Conservation (phyloP, 2,888 invertebrate genomes). For the Andrena camellia region DNA sequence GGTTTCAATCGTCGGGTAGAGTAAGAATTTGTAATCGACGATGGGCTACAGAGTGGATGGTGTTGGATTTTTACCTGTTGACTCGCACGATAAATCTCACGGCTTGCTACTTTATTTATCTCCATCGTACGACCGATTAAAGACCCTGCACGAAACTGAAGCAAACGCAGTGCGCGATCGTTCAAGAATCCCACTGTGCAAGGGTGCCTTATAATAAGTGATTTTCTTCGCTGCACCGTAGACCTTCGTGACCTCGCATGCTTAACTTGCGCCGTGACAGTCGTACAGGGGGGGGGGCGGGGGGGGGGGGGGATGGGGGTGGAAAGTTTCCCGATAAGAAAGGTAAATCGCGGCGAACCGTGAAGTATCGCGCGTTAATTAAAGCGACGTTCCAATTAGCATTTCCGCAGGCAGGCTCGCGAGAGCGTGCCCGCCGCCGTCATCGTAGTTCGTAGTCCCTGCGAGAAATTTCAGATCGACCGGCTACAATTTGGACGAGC, state of each 20-base stretch:
- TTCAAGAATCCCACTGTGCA: background rate
- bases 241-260: background rate
- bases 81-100: background rate
- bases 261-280: background rate
- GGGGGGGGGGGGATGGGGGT: too few species aligned
- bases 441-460: too few species aligned
- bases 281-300: too few species aligned
- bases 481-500: conserved; percentile 69
- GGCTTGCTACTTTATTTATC: too few species aligned
- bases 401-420: conserved; percentile 46
- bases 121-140: background rate
- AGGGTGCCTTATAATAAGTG: conserved; percentile 2
- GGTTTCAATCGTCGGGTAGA: background rate
- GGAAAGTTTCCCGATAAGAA: conserved; percentile 16
- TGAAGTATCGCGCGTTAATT: conserved; percentile 61
- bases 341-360: conserved; percentile 27
- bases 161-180: background rate
- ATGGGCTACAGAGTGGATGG: background rate
- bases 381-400: conserved; percentile 63
- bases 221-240: background rate
- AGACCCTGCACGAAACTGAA: background rate
- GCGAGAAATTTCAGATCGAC: conserved; percentile 64
- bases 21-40: background rate
- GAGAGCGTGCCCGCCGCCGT: conserved; percentile 4
- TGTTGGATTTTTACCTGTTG: conserved; percentile 1